Conservation (phyloP, 2,888 invertebrate genomes). For the Drosophila tripunctata region DNA sequence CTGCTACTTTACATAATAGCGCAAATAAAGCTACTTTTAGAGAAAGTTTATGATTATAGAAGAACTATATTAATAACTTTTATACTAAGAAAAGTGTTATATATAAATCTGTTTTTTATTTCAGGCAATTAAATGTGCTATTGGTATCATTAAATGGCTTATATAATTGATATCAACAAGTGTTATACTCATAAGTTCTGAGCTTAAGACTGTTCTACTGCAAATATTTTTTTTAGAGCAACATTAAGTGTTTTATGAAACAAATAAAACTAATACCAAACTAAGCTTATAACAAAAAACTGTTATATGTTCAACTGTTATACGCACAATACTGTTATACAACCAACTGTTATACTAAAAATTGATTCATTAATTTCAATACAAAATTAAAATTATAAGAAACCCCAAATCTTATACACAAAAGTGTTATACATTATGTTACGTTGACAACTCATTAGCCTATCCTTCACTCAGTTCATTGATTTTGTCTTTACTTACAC, state of each 20-base stretch:
- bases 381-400: not conserved
- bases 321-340: slow-evolving; percentile 3
- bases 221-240: too few species aligned
- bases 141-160: too few species aligned
- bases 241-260: not conserved
- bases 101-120: not conserved
- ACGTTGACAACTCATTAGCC: slow-evolving; percentile 14
- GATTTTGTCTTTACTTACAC: slow-evolving; percentile 1
- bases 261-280: too few species aligned
- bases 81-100: not conserved
- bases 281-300: too few species aligned
- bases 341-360: not conserved
- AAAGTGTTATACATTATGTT: not conserved
- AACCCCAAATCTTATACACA: not conserved
- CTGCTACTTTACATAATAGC: too few species aligned
- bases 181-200: too few species aligned
- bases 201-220: not conserved
- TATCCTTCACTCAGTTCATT: slow-evolving; percentile 48
- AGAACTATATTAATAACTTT: too few species aligned
- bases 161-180: not conserved
- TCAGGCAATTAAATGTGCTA: not conserved
- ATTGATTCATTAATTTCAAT: not conserved
- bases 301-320: not conserved
- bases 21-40: too few species aligned
- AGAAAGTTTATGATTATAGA: too few species aligned